Evolutionary conservation across 2,888 invertebrate genomes (phyloP).

Genomic region (Thelaira solivaga): DNA sequence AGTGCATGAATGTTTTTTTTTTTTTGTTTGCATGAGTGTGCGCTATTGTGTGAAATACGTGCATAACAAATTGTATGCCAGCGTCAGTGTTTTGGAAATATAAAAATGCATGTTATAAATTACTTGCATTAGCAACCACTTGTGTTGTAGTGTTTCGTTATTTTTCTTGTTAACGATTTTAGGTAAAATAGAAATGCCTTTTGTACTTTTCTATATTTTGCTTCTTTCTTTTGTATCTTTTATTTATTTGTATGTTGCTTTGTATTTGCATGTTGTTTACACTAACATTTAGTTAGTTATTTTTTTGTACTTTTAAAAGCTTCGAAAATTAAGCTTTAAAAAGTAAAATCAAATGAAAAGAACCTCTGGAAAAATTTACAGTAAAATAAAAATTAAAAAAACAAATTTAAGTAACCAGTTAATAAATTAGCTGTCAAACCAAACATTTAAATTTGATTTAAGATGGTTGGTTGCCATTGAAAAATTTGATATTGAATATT

Average conservation of each 20-base stretch:
- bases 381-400: no score
- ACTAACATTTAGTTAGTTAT: constrained; percentile 33
- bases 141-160: constrained; percentile 64
- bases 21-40: constrained; percentile 42
- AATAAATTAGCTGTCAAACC: constrained; percentile 51
- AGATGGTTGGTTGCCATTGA: no score
- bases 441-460: constrained; percentile 51
- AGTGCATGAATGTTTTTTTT: not conserved
- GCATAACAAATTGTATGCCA: not conserved
- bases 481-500: no score
- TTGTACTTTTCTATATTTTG: constrained; percentile 20
- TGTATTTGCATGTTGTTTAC: constrained; percentile 21
- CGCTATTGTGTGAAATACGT: not conserved
- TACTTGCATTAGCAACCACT: constrained; percentile 75
- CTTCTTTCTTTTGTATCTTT: not conserved
- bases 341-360: no score
- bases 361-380: no score
- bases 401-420: no score
- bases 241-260: not conserved
- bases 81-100: constrained; percentile 49
- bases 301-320: not conserved
- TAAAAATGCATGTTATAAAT: constrained; percentile 70
- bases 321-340: no score
- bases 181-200: constrained; percentile 1
- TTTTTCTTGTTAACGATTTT: constrained; percentile 16